phyloP scores from a whole-genome alignment of 1,140 invertebrate genomes.

The Drosophila pectinifera region DNA sequence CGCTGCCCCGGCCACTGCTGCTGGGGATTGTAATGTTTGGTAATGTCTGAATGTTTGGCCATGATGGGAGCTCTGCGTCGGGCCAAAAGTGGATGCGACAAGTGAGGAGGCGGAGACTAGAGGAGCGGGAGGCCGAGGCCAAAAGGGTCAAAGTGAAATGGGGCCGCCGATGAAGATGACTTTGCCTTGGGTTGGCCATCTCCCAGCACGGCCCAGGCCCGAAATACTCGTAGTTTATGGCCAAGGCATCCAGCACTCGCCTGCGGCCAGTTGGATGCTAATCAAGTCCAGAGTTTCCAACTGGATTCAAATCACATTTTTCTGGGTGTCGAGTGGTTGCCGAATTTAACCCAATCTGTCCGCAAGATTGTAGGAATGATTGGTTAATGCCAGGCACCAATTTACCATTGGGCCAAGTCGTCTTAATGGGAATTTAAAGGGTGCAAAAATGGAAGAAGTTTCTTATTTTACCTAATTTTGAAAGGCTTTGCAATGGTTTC shows the following conservation, averaged over 20 bases:
- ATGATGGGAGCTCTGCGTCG: constrained; percentile 71
- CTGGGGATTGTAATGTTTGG: constrained; percentile 55
- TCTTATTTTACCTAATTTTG: too few relatives aligned
- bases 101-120: constrained; percentile 16
- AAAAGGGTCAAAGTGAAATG: constrained; percentile 64
- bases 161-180: constrained; percentile 43
- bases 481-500: too few relatives aligned
- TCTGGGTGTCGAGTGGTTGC: constrained; percentile 25
- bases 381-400: constrained; percentile 6
- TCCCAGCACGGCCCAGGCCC: constrained; percentile 20
- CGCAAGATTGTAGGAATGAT: constrained; percentile 18
- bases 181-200: constrained; percentile 32
- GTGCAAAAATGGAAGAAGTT: too few relatives aligned
- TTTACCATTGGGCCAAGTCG: background rate
- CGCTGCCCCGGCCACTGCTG: constrained; percentile 7
- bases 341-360: constrained; percentile 26
- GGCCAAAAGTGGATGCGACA: constrained; percentile 70
- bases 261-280: constrained; percentile 41
- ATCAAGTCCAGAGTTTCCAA: constrained; percentile 42
- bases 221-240: constrained; percentile 52
- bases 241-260: constrained; percentile 28
- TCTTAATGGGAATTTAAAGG: background rate
- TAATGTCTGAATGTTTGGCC: constrained; percentile 64
- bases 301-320: constrained; percentile 38
- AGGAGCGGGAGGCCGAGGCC: constrained; percentile 26